Evolutionary conservation across 2,797 vertebrate genomes (phyloP), one percentile per base, ranked within the genome.

Genomic region (Catharus ustulatus): DNA sequence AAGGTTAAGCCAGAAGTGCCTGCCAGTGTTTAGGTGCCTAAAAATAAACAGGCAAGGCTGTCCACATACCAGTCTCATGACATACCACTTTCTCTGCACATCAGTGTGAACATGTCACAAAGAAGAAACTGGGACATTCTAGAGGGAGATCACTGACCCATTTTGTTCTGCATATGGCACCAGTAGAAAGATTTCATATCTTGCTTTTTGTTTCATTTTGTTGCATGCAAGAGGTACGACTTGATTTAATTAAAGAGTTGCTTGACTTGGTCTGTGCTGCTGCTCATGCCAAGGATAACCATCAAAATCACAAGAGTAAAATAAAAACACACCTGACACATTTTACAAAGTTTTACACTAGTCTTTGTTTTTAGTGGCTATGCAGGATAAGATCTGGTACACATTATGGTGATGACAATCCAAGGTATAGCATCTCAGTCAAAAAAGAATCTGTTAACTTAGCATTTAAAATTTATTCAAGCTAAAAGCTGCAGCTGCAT

Each of bases 1-100:
- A 97, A 96, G 94, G 94, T 96, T 97, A 97, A 95, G 84, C 79
- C 94, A 90, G 42, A 95, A 96, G 79, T 72, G 92, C 86, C 92
- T 94, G 95, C 77, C 74, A 92, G 73, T 61, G 74, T 94, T 97
- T 80, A 90, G 68, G 42, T 40, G 23, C 42, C 96, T 96, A 97
- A 97, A 97, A 96, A 97, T 97, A 97, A 84, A 73, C 22, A 74
- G 88, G 73, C 82, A 87, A 6, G 20, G 77, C 86, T 45, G 89
- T 91, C 85, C 62, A 90, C 88, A 96, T 96, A 93, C 88, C 95
- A 81, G 22, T 76, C 59, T 51, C 42, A 69, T 89, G 93, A 96
- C 91, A 95, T 38, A 94, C 18, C 68, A 68, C 75, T 83, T 88
- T 90, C 79, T 95, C 77, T 79, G 72, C 66, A 66, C 83, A 93